Evolutionary conservation across 2,797 vertebrate species (phyloP), one percentile per base, ranked within the genome.

Genomic region (Chiloscyllium punctatum): DNA sequence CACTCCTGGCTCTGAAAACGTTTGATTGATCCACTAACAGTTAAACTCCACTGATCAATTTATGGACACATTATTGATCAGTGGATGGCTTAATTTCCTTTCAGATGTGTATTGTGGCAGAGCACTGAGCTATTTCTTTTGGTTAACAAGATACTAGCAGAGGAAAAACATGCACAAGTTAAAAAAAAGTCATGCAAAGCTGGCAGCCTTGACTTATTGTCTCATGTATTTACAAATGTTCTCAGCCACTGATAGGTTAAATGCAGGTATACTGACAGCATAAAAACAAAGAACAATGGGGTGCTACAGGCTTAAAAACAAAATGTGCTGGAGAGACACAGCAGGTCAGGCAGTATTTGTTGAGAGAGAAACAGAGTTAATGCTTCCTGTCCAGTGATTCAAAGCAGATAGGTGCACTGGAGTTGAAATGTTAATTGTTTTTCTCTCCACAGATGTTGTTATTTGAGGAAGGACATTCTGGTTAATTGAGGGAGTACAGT

Each of bases 21-120:
- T 92, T 68, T 92, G 21, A 92, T 68, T 69, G 66, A 42, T 69
- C 18, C n/a, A 42, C 62, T 68, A 42, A 42, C 68, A 68, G 90
- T 92, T 92, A 69, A 42, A 68, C 18, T 91, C 62, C 88, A 68
- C 62, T 68, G n/a, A 92, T 92, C 90, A 69, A 92, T 92, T 68
- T 42, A 42, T 37, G 21, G 33, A 92, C 42, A 69, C 11, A 37
- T 42, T 69, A 92, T 92, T 42, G 90, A 92, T 92, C 90, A 69
- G 90, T 92, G 66, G 69, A 42, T 69, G 62, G 37, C 62, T 92
- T 42, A 42, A 69, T 69, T 92, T 68, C 62, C 66, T 69, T 69
- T 92, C 62, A 23, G n/a, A 92, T 92, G 62, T n/a, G 21, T 42
- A 69, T 25, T 0, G 21, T 48, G 33, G 18, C 90, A 69, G 23